Evolutionary conservation across 2,888 invertebrate genomes (phyloP), one percentile per base, ranked within the genome.

Genomic region (Drosophila prolongata): DNA sequence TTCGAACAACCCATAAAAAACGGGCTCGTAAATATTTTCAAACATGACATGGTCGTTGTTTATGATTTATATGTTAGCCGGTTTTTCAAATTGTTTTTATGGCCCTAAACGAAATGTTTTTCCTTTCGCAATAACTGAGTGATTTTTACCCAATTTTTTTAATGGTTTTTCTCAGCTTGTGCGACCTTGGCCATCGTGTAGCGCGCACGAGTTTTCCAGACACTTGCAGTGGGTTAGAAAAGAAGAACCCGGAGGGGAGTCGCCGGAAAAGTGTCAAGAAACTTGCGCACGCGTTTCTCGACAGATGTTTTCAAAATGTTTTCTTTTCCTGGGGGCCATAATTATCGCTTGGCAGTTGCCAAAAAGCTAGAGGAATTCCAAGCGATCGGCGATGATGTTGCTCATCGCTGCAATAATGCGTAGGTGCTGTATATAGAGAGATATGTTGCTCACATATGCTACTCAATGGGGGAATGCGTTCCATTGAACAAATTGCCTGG

Each of bases 1-100:
- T 73, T 67, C 52, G 53, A 60, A 73, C 80, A 86, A 46, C 40
- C 75, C 70, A 76, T 76, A 57, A 87, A 87, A 68, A 71, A 43
- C 49, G 19, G 19, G 64, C 40, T 76, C 88, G 86, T 87, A 87
- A 81, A 82, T 68, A 42, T 69, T 50, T 62, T 24, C 3, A 19
- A 38, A 54, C 55, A 56, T 38, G 84, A 67, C 71, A 69, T 27
- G 69, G 11, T 49, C 42, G 60, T 77, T 77, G 68, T 70, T 54
- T 88, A 71, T 82, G 87, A 82, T 88, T 82, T 87, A 82, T 81
- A 37, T 64, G 40, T 34, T 55, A 2, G 24, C 34, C 40, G 14
- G 46, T 49, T 64, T 50, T 70, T 62, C 9, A 60, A 49, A 44
- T 30, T 55, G 55, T 50, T 49, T 38, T 54, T 42, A 69, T 37